These are phyloP conservation scores for Smittia sp. DNA, from an alignment of 2,888 invertebrate genomes.

Conservation along the genomic window DNA sequence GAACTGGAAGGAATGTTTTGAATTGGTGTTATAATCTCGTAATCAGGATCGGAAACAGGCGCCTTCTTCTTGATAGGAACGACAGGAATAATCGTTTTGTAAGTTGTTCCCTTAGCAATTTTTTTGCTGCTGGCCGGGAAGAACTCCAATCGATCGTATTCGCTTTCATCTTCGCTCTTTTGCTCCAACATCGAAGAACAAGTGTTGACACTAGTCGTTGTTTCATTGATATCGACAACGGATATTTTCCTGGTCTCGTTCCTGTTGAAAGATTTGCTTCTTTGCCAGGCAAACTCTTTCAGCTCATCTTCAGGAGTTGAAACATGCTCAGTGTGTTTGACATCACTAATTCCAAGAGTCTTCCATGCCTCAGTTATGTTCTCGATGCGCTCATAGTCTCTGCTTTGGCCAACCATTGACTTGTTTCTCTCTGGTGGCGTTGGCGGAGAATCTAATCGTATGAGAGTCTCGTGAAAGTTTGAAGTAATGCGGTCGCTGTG, in stretches of 20 bases:
- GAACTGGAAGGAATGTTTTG: conserved; percentile 43
- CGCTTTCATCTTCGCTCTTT: conserved; percentile 53
- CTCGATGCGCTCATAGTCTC: conserved; percentile 71
- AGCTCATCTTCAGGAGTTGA: conserved; percentile 51
- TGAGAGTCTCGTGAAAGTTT: conserved; percentile 30
- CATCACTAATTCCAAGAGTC: conserved; percentile 71
- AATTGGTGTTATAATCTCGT: conserved; percentile 47
- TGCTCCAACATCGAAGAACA: conserved; percentile 44
- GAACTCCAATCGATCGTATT: conserved; percentile 78
- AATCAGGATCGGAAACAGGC: conserved; percentile 42
- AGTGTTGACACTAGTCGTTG: conserved; percentile 9
- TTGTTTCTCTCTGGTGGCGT: conserved; percentile 40
- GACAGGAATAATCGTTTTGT: conserved; percentile 67
- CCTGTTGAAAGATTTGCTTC: conserved; percentile 48
- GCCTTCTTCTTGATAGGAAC: conserved; percentile 54
- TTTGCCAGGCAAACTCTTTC: conserved; percentile 53
- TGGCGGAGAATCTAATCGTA: conserved; percentile 40
- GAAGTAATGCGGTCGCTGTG: conserved; percentile 40
- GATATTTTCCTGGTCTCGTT: conserved; percentile 38
- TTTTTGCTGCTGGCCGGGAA: conserved; percentile 71
- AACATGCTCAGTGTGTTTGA: conserved; percentile 66
- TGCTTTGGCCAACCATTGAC: conserved; percentile 44
- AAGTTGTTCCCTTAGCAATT: conserved; percentile 63
- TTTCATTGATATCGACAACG: conserved; percentile 34
- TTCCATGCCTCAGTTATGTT: conserved; percentile 77